phyloP scores from a whole-genome alignment of 2,113 vertebrate species.

The Pituophis catenifer region DNA sequence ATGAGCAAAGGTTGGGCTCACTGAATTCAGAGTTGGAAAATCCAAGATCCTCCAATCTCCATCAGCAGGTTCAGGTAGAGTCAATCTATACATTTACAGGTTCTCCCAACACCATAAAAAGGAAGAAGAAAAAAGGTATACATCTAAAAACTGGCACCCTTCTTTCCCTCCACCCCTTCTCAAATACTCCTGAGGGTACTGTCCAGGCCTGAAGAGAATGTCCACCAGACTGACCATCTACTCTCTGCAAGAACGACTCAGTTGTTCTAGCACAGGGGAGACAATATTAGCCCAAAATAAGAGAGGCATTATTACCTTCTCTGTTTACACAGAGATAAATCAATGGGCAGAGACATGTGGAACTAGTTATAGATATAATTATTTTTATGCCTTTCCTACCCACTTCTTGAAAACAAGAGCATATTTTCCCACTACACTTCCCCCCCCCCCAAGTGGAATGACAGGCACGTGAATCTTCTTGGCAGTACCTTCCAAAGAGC shows the following conservation, averaged over 20 bases:
- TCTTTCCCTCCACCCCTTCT: not conserved
- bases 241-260: not conserved
- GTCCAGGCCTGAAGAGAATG: not conserved
- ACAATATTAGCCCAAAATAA: not conserved
- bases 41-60: not conserved
- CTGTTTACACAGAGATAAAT: not conserved
- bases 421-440: too few species aligned
- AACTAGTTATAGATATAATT: not conserved
- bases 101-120: not conserved
- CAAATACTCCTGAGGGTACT: not conserved
- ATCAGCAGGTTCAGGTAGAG: not conserved
- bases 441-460: not conserved
- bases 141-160: not conserved
- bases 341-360: not conserved
- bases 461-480: not conserved
- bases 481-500: not conserved
- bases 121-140: not conserved
- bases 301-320: not conserved
- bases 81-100: slow-evolving; percentile 1
- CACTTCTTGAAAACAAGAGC: not conserved
- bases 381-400: not conserved
- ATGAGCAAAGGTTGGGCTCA: not conserved
- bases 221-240: not conserved
- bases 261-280: not conserved
- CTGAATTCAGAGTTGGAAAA: not conserved